Evolutionary conservation across 2,113 vertebrate species (phyloP).

Genomic region (Oryzias curvinotus): DNA sequence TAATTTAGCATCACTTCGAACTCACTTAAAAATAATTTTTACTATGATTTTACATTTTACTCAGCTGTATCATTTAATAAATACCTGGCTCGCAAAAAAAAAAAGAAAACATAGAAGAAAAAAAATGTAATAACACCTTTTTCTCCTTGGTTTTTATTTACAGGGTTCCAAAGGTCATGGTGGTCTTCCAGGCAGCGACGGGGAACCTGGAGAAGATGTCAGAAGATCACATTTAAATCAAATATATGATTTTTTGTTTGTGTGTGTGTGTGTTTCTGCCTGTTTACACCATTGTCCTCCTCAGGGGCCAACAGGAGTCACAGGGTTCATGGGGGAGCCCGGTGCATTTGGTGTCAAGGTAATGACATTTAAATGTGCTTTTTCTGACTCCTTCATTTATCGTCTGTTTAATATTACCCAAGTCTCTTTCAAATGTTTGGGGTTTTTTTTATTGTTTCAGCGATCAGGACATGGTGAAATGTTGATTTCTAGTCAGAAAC

Average conservation of each 20-base stretch:
- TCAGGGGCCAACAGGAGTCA: slow-evolving; percentile 63
- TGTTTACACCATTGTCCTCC: neutral
- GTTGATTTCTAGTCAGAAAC: too few species aligned
- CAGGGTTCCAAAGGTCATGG: slow-evolving; percentile 50
- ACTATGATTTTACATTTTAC: too few species aligned
- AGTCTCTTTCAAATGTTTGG: neutral
- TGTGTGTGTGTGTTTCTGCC: neutral
- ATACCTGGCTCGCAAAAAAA: neutral
- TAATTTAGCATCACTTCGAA: too few species aligned
- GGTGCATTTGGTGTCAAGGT: slow-evolving; percentile 72
- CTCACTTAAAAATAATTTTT: too few species aligned
- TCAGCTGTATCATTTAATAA: neutral
- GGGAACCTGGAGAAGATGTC: slow-evolving; percentile 71
- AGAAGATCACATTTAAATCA: slow-evolving; percentile 8
- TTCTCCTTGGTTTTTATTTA: neutral
- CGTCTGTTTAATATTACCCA: neutral
- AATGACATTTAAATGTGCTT: neutral
- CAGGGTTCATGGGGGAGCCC: slow-evolving; percentile 53
- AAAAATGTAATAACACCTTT: neutral
- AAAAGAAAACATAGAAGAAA: neutral
- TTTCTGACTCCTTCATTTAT: neutral
- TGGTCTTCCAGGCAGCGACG: slow-evolving; percentile 66
- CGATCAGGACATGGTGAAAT: too few species aligned
- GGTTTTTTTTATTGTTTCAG: too few species aligned
- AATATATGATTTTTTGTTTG: neutral